These are phyloP conservation scores for Oreochromis niloticus DNA, from an alignment of 2,113 vertebrate species.

Conservation along the genomic window DNA sequence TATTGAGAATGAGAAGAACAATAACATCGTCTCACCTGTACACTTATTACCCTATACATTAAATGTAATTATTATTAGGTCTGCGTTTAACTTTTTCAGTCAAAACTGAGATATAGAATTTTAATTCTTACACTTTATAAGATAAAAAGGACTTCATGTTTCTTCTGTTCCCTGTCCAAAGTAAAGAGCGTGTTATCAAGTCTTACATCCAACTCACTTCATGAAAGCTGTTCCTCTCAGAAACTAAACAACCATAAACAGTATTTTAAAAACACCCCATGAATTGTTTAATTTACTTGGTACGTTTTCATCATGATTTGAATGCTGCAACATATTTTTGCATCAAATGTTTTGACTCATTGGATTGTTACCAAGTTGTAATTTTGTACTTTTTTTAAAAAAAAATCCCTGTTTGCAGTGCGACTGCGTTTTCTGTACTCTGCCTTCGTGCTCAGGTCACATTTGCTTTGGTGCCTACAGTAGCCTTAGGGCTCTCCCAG, in stretches of 20 bases:
- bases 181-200: neutral
- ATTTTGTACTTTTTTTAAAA: neutral
- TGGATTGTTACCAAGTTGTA: neutral
- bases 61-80: neutral
- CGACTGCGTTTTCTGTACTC: neutral
- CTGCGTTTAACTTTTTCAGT: neutral
- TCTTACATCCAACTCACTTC: neutral
- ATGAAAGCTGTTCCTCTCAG: neutral
- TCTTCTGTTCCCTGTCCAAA: neutral
- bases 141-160: neutral
- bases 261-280: neutral
- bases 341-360: neutral
- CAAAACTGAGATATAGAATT: neutral
- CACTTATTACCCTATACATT: neutral
- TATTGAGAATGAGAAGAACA: neutral
- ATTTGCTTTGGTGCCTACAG: constrained; percentile 44
- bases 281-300: neutral
- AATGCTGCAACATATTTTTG: neutral
- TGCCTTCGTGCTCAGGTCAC: constrained; percentile 38
- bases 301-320: neutral
- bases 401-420: neutral
- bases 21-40: neutral
- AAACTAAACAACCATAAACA: neutral
- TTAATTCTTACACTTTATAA: neutral
- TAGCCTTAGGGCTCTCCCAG: constrained; percentile 50